Conservation (phyloP, 2,113 vertebrate genomes). For the Illadopsis cleaveri region DNA sequence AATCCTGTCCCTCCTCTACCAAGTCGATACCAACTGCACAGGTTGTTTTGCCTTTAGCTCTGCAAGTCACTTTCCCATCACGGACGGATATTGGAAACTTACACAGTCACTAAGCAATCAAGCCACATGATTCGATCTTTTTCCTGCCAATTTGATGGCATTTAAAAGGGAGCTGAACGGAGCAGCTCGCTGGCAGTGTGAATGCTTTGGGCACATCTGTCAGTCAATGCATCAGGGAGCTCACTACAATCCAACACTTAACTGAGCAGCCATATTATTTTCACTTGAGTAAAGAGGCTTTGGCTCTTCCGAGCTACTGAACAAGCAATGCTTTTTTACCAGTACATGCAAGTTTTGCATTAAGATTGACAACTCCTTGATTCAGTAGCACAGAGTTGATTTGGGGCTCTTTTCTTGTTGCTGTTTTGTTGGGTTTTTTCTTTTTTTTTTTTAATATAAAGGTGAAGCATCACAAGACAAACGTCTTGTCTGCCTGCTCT, state of each 20-base stretch:
- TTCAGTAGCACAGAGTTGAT: not conserved
- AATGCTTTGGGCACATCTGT: not conserved
- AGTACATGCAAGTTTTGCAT: not conserved
- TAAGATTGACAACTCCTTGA: not conserved
- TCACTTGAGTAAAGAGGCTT: constrained; percentile 34
- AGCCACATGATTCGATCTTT: not conserved
- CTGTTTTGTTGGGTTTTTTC: not conserved
- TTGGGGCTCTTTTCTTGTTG: not conserved
- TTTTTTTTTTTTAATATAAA: not conserved
- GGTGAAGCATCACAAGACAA: not conserved
- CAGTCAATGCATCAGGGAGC: constrained; percentile 26
- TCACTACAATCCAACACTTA: constrained; percentile 30
- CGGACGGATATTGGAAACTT: not conserved
- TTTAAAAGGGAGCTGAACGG: constrained; percentile 17
- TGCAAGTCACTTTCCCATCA: not conserved
- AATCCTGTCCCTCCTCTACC: not conserved
- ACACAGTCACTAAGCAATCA: not conserved
- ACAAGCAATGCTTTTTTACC: not conserved
- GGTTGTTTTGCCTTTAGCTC: not conserved
- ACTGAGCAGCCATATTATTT: constrained; percentile 43
- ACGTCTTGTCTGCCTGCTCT: rapidly evolving
- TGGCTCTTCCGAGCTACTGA: not conserved
- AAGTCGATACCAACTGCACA: not conserved
- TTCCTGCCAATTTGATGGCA: not conserved
- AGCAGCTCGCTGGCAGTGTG: not conserved